Evolutionary conservation across 2,113 vertebrate genomes (phyloP).

Genomic region (Hyla sarda): DNA sequence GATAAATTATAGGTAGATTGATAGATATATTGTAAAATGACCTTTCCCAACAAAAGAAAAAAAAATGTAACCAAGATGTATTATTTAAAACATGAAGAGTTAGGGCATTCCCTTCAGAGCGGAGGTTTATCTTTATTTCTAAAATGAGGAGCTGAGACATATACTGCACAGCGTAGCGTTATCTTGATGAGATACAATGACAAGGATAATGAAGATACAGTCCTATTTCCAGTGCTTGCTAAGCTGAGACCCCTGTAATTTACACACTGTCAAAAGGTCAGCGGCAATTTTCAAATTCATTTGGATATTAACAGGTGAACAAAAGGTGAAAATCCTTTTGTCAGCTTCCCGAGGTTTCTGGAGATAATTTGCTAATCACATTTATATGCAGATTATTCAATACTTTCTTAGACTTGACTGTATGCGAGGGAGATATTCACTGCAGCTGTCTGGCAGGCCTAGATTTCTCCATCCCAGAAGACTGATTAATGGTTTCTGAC

Average conservation of each 20-base stretch:
- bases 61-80: not conserved
- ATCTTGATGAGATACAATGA: conserved; percentile 28
- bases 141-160: not conserved
- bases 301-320: conserved; percentile 53
- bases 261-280: conserved; percentile 49
- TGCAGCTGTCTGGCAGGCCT: conserved; percentile 75
- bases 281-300: conserved; percentile 55
- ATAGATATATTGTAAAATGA: no score
- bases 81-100: not conserved
- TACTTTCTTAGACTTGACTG: conserved; percentile 18
- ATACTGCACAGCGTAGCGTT: not conserved
- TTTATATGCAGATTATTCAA: conserved; percentile 57
- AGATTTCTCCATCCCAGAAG: conserved; percentile 72
- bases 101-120: not conserved
- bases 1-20: no score
- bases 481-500: conserved; percentile 84
- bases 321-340: conserved; percentile 54
- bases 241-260: conserved; percentile 40
- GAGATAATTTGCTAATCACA: conserved; percentile 56
- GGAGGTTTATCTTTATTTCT: not conserved
- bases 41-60: no score
- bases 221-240: conserved; percentile 15
- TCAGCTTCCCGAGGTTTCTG: conserved; percentile 32
- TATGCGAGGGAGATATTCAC: conserved; percentile 58
- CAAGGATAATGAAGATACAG: conserved; percentile 52